Conservation (phyloP, 1,140 invertebrate genomes). For the Anoplolepis gracilipes region DNA sequence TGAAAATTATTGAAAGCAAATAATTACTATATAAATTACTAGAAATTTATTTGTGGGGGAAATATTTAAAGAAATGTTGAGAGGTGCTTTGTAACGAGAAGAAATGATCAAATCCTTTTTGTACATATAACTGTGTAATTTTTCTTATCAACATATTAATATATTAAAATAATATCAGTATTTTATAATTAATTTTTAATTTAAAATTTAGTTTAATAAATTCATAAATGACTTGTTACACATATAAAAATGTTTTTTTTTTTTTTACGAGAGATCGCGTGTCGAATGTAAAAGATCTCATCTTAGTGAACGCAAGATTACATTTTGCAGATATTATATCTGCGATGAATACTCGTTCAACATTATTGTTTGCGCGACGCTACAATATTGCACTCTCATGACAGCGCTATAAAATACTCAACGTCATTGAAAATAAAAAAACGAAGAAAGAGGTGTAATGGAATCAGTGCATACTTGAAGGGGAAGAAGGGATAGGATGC, state of each 20-base stretch:
- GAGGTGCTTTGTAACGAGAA: too few species aligned
- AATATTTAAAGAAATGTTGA: background rate
- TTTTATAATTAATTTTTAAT: background rate
- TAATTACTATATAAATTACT: background rate
- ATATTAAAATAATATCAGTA: too few species aligned
- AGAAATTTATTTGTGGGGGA: background rate
- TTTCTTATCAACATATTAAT: background rate
- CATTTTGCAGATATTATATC: background rate
- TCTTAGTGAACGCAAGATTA: background rate
- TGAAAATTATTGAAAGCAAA: background rate
- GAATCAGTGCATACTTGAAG: slow-evolving; percentile 4
- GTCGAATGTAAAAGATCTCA: background rate
- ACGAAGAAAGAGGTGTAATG: background rate
- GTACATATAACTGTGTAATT: too few species aligned
- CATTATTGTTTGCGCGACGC: slow-evolving; percentile 22
- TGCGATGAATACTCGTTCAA: slow-evolving; percentile 7
- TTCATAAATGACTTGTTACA: background rate
- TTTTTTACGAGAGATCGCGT: background rate
- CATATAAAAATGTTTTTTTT: background rate
- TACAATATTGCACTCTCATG: slow-evolving; percentile 9
- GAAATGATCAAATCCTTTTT: too few species aligned
- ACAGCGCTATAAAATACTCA: slow-evolving; percentile 5
- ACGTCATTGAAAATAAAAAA: slow-evolving; percentile 27
- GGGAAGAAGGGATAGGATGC: background rate
- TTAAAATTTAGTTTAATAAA: background rate